These are phyloP conservation scores for Auanema sp. DNA, from an alignment of 2,888 invertebrate species.

Conservation along the genomic window DNA sequence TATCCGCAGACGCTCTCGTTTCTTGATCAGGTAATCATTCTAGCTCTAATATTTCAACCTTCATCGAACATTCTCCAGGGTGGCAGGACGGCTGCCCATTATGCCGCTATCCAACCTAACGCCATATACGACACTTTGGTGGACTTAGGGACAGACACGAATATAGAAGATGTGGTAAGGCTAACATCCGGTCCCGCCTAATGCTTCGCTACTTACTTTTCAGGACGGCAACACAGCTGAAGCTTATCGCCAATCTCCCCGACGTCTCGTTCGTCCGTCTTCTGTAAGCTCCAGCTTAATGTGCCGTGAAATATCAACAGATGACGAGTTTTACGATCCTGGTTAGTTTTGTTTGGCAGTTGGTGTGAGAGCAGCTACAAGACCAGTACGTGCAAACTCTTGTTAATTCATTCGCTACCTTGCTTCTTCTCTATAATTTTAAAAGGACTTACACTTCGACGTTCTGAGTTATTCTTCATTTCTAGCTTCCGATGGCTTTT, in stretches of 20 bases:
- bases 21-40: slow-evolving; percentile 43
- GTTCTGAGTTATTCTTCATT: too few relatives aligned
- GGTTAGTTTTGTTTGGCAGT: slow-evolving; percentile 27
- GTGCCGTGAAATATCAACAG: slow-evolving; percentile 35
- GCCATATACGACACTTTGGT: slow-evolving; percentile 63
- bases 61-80: slow-evolving; percentile 32
- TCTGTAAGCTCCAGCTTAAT: slow-evolving; percentile 47
- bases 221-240: slow-evolving; percentile 57
- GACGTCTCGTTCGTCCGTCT: slow-evolving; percentile 40
- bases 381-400: slow-evolving; percentile 2
- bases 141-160: slow-evolving; percentile 53
- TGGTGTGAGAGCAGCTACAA: neutral
- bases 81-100: slow-evolving; percentile 58
- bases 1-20: slow-evolving; percentile 49
- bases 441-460: too few relatives aligned
- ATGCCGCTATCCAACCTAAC: slow-evolving; percentile 60
- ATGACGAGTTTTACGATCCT: slow-evolving; percentile 55
- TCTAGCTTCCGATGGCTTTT: too few relatives aligned
- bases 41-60: neutral
- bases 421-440: neutral
- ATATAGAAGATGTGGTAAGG: slow-evolving; percentile 52
- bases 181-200: neutral
- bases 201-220: slow-evolving; percentile 10
- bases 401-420: neutral
- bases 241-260: slow-evolving; percentile 45